Evolutionary conservation across 2,797 vertebrate genomes (phyloP).

Genomic region (Clarias fuscus): DNA sequence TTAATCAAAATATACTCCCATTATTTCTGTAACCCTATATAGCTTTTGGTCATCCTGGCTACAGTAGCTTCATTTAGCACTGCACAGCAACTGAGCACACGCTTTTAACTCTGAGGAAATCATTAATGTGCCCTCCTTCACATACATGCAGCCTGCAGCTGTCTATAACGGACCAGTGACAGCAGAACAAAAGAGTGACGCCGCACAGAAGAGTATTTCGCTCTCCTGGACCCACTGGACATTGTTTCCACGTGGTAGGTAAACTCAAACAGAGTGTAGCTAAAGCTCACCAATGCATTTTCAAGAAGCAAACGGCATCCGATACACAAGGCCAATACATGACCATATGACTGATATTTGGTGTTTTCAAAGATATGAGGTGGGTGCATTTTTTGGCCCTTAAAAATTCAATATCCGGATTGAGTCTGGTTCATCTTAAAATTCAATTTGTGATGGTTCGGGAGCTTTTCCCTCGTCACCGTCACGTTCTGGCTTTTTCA

Average conservation of each 20-base stretch:
- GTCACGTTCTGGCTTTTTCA: not conserved
- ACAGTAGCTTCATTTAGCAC: not conserved
- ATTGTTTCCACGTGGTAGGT: not conserved
- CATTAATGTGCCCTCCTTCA: not conserved
- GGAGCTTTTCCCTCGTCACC: not conserved
- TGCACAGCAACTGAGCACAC: not conserved
- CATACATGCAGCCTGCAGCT: not conserved
- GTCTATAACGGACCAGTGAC: not conserved
- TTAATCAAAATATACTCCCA: not conserved
- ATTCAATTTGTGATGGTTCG: not conserved
- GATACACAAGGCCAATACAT: not conserved
- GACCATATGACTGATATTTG: not conserved
- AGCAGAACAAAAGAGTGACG: not conserved
- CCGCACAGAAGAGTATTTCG: not conserved
- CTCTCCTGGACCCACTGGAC: not conserved
- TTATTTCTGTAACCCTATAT: not conserved
- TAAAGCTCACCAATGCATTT: not conserved
- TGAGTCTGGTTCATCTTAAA: not conserved
- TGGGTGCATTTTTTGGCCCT: not conserved
- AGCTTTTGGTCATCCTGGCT: not conserved
- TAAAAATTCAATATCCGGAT: not conserved
- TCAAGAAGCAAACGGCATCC: not conserved
- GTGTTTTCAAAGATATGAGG: not conserved
- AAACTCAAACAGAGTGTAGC: not conserved
- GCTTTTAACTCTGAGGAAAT: not conserved